These are phyloP conservation scores for Enhydra lutris DNA, from an alignment of 2,113 vertebrate species.

Conservation along the genomic window DNA sequence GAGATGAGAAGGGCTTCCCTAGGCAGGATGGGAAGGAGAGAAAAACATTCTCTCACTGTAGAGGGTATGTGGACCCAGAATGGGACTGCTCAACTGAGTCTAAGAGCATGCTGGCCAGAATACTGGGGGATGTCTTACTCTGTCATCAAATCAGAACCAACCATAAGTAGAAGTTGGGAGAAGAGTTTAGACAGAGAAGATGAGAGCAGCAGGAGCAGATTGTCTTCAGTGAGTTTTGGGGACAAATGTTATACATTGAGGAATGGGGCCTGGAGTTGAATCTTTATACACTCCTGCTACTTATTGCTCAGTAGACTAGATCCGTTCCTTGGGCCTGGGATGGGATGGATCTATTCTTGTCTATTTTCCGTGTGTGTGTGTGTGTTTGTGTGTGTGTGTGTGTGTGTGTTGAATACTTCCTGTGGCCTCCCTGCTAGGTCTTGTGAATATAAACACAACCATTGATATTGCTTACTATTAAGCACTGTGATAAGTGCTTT, in stretches of 20 bases:
- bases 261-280: not conserved
- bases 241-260: not conserved
- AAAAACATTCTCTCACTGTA: not conserved
- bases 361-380: not conserved
- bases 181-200: not conserved
- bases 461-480: not conserved
- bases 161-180: not conserved
- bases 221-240: not conserved
- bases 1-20: not conserved
- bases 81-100: not conserved
- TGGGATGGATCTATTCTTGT: not conserved
- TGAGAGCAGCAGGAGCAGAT: not conserved
- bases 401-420: not conserved
- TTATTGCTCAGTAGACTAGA: not conserved
- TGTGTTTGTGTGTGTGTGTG: not conserved
- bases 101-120: not conserved
- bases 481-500: not conserved
- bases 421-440: not conserved
- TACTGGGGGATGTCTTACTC: not conserved
- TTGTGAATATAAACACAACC: not conserved
- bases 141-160: not conserved
- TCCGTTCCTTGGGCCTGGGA: not conserved
- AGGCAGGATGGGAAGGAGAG: not conserved
- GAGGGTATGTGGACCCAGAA: not conserved
- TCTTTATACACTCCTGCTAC: not conserved